Evolutionary conservation across 2,797 vertebrate species (phyloP), one percentile per base, ranked within the genome.

Genomic region (Sciurus carolinensis): DNA sequence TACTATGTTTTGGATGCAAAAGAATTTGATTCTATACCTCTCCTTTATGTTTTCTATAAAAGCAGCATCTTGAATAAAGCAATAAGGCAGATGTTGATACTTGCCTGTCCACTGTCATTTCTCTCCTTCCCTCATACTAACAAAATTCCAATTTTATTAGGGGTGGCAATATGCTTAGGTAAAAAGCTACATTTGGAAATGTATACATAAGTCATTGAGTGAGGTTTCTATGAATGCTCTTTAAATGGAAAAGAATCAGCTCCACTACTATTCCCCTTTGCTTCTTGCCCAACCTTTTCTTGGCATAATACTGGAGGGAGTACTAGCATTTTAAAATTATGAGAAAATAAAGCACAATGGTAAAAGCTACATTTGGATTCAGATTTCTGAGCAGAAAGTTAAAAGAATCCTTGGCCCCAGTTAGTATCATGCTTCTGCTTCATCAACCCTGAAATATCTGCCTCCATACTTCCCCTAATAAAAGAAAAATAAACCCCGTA

Each of bases 41-140:
- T 86, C 50, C 22, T 67, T 81, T 91, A n/a, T 69, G 26, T 42
- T 76, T 71, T 90, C 28, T 59, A 91, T 26, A 91, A 94, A 83
- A 81, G 47, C 3, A 64, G 12, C 26, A 76, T 82, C n/a, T 62
- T 91, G 87, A 77, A 91, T 15, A 30, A 82, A 2, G 17, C 62
- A 64, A 91, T 15, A 30, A 82, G 3, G 17, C 52, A 64, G n/a
- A 77, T 42, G 44, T 15, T 81, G 54, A 44, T 11, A 62, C 36
- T 7, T 84, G 18, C 44, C 44, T 90, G 59, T 59, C 57, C 7
- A 14, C 13, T 33, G 39, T 59, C 80, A 69, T n/a, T 62, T 89
- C 62, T 71, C 66, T 28, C 18, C 20, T 57, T 90, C 36, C 79
- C 85, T 30, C 73, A 90, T 36, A 66, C 24, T 52, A 54, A 89